Evolutionary conservation across 2,113 vertebrate species (phyloP).

Genomic region (Sapajus apella): DNA sequence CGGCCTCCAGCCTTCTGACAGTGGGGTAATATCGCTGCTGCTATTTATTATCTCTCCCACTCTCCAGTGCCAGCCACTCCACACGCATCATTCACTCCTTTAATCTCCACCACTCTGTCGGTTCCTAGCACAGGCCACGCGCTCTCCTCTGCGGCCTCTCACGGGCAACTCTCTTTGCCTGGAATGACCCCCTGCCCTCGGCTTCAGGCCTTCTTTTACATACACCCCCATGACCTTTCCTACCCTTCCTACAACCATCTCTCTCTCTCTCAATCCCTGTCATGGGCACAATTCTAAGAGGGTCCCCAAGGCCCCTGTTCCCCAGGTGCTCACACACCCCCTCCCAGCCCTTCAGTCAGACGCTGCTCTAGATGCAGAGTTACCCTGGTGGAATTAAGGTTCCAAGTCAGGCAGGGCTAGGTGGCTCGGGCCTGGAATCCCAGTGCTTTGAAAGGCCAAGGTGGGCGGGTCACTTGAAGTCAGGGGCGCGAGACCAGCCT

Average conservation of each 20-base stretch:
- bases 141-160: accelerated
- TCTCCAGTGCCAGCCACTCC: neutral
- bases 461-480: accelerated
- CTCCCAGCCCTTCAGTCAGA: neutral
- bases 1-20: accelerated
- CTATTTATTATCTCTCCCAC: accelerated
- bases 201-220: neutral
- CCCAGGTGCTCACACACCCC: accelerated
- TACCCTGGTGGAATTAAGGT: neutral
- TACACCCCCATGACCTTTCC: neutral
- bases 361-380: neutral
- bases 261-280: neutral
- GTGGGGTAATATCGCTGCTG: neutral
- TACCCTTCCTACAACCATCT: accelerated
- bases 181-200: neutral
- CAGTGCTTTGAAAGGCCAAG: too few relatives aligned
- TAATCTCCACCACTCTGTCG: neutral
- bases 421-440: too few relatives aligned
- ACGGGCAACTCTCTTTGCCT: accelerated
- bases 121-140: neutral
- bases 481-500: too few relatives aligned
- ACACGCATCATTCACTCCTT: neutral
- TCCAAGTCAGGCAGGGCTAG: neutral
- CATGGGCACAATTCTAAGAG: accelerated
- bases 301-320: neutral